Base-by-base conservation (phyloP, 1,140 invertebrate genomes). In the Dermatophagoides farinae region DNA sequence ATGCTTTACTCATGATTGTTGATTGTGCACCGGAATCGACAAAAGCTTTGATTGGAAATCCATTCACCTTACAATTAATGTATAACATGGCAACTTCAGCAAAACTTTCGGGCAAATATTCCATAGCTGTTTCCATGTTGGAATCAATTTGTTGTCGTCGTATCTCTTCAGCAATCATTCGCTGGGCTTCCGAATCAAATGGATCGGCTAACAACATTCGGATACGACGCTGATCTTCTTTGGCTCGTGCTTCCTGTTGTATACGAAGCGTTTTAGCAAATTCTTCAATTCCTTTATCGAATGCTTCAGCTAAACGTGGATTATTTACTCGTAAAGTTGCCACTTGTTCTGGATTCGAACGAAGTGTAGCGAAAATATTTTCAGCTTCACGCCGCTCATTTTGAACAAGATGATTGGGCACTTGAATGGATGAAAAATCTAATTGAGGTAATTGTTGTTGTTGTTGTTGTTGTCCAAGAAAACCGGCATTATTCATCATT, bases 41-140 rank as follows among this genome's bases (percentile, higher is more conserved):
- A 73, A 97, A 97, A 8, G 93, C 92, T 75, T 96, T 96, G 0
- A 97, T 89, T 11, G 86, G 85, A 73, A 86, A 82, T 64, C 90
- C 91, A 75, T 97, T 97, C 0, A 97, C 89, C 74, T 82, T 83
- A 69, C 88, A 92, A 70, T 92, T 86, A 58, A 97, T 92, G 69
- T 97, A 97, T 43, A 97, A 77, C 92, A 97, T 97, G 14, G 87
- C 81, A 47, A 97, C 92, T 18, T 88, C 90, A 51, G 90, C 93
- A 75, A 97, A 97, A 20, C 86, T 92, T 72, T 97, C 92, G 0
- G 93, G 93, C 74, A 92, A 91, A 70, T 88, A 91, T 70, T 97
- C 92, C 80, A 97, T 95, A 0, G 92, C 93, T 0, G 88, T 88
- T 69, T 96, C 89, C 92, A 97, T 97, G 70, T 97, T 97, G 0